Conservation (phyloP, 2,113 vertebrate species). For the Neotragus moschatus region DNA sequence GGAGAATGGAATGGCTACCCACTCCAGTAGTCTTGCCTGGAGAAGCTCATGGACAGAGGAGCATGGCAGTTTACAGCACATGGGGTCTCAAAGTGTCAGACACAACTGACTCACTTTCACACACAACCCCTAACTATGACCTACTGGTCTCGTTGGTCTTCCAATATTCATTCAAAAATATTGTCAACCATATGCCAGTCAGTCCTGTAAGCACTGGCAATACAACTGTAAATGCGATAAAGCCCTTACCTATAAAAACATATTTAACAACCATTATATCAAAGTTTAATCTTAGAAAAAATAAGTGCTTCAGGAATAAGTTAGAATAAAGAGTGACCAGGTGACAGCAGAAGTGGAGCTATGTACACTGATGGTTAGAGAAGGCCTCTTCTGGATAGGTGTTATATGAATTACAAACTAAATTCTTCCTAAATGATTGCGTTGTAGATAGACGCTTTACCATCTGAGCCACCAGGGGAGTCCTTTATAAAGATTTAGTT, state of each 20-base stretch:
- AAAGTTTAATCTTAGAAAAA: background rate
- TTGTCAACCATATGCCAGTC: background rate
- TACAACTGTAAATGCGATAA: background rate
- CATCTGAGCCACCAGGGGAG: too few relatives aligned
- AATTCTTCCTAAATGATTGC: background rate
- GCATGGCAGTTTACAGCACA: background rate
- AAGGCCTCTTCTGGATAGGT: background rate
- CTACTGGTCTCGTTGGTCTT: background rate
- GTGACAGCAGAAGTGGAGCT: background rate
- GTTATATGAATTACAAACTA: background rate
- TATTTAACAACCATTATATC: background rate
- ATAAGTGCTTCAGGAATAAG: background rate
- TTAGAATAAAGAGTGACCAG: background rate
- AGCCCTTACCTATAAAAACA: background rate
- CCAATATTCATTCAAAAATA: background rate
- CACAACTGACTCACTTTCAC: background rate
- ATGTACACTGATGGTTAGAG: background rate
- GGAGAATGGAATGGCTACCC: background rate
- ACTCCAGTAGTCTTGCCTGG: background rate
- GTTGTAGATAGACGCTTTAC: too few relatives aligned
- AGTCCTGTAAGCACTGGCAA: background rate
- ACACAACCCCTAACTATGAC: background rate
- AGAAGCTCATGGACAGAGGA: background rate
- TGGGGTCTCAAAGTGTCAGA: background rate
- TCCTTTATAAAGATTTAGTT: background rate